Conservation (phyloP, 2,797 vertebrate species). For the Manis crassicaudata region DNA sequence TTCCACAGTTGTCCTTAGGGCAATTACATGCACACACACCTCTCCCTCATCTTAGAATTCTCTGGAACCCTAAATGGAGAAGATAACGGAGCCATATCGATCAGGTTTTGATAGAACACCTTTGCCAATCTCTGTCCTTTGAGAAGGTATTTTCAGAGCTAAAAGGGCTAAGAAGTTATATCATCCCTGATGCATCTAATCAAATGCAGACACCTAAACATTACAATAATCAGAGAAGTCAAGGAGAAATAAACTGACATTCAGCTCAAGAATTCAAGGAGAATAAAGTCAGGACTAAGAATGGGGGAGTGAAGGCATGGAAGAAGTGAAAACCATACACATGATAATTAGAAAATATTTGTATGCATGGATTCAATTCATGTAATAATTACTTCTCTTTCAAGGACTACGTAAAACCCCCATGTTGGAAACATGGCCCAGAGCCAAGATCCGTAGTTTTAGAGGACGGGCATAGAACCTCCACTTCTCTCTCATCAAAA, state of each 20-base stretch:
- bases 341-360: neutral
- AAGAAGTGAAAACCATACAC: neutral
- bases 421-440: neutral
- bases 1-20: neutral
- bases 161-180: neutral
- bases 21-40: neutral
- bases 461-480: too few species aligned
- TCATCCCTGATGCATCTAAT: neutral
- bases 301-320: neutral
- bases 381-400: neutral
- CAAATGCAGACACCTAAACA: neutral
- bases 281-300: neutral
- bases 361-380: neutral
- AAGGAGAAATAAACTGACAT: neutral
- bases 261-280: neutral
- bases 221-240: neutral
- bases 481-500: neutral
- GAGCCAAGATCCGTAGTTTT: neutral
- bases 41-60: neutral
- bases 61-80: neutral
- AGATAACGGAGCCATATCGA: neutral
- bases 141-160: neutral
- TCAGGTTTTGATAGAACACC: neutral
- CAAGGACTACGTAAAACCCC: neutral
- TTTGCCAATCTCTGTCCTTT: neutral